These are phyloP conservation scores for Eretmocerus hayati DNA, from an alignment of 2,888 invertebrate species.

Conservation along the genomic window DNA sequence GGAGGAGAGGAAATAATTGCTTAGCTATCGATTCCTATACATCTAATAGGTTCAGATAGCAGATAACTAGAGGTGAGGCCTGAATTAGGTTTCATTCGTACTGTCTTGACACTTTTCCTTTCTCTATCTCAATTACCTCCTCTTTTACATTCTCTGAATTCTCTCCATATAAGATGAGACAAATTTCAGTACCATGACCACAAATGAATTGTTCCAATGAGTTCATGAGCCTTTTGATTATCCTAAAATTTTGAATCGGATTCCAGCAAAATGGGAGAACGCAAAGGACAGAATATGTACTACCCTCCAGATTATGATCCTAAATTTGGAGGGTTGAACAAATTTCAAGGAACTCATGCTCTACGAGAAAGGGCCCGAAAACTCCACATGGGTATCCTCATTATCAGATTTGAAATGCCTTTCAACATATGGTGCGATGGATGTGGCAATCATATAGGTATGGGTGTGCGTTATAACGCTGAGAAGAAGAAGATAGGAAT, in stretches of 20 bases:
- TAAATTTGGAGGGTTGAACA: conserved; percentile 86
- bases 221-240: too few species aligned
- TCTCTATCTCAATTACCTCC: too few species aligned
- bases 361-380: conserved; percentile 93
- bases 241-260: neutral
- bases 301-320: conserved; percentile 99
- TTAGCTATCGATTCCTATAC: too few species aligned
- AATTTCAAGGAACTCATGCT: conserved; percentile 91
- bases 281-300: conserved; percentile 95
- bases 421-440: conserved; percentile 99
- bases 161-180: too few species aligned
- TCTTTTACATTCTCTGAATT: too few species aligned
- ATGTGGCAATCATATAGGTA: conserved; percentile 96
- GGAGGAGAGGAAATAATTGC: too few species aligned
- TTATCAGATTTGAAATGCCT: conserved; percentile 98
- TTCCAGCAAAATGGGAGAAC: conserved; percentile 77
- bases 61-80: too few species aligned
- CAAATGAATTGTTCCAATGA: too few species aligned
- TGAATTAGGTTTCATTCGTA: too few species aligned
- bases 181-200: too few species aligned
- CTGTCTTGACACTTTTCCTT: too few species aligned
- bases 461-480: conserved; percentile 97
- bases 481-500: conserved; percentile 91
- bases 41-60: too few species aligned
- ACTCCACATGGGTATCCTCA: conserved; percentile 87